Conservation (phyloP, 2,888 invertebrate species). For the Serrognathus titanus region DNA sequence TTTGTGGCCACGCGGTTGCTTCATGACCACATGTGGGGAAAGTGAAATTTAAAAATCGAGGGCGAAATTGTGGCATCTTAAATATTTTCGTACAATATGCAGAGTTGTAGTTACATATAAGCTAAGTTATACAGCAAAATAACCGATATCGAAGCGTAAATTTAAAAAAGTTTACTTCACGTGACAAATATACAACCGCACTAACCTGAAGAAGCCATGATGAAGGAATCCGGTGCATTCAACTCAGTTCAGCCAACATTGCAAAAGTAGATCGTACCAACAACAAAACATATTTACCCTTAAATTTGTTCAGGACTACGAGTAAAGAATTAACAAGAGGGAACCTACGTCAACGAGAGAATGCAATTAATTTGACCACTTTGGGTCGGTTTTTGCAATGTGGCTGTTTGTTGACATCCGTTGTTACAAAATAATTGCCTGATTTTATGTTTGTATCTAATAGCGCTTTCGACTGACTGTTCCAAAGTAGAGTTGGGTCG, state of each 20-base stretch:
- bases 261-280: constrained; percentile 5
- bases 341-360: no score
- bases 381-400: no score
- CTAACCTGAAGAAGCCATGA: constrained; percentile 74
- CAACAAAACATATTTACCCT: neutral
- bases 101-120: neutral
- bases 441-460: no score
- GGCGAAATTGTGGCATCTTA: neutral
- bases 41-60: neutral
- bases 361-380: no score
- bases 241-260: constrained; percentile 19
- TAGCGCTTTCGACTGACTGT: no score
- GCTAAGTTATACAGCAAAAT: neutral
- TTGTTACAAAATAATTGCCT: no score
- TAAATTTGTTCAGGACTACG: no score
- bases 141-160: neutral
- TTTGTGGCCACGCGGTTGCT: constrained; percentile 18
- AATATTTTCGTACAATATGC: neutral
- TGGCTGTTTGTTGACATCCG: no score
- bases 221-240: constrained; percentile 46
- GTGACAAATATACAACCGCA: constrained; percentile 51
- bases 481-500: no score
- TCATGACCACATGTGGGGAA: constrained; percentile 7
- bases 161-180: constrained; percentile 33
- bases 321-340: no score